Conservation (phyloP, 2,113 vertebrate species). For the Pelvicachromis taeniatus region DNA sequence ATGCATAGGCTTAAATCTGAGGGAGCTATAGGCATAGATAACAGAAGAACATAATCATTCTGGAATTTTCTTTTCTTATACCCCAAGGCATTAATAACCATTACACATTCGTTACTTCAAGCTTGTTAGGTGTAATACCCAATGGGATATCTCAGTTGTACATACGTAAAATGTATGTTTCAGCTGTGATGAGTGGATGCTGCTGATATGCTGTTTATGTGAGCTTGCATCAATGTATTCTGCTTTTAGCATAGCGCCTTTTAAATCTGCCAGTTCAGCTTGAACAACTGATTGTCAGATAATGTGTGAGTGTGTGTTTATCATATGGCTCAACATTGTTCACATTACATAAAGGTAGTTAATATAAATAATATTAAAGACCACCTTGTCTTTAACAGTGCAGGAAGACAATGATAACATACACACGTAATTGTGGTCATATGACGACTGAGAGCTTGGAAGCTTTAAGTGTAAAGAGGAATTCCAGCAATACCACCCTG, state of each 20-base stretch:
- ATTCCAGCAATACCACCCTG: background rate
- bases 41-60: background rate
- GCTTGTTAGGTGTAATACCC: background rate
- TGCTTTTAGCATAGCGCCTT: background rate
- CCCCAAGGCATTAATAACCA: constrained; percentile 27
- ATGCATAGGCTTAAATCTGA: background rate
- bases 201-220: constrained; percentile 16
- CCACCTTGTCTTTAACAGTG: background rate
- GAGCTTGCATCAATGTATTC: background rate
- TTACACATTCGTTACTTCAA: background rate
- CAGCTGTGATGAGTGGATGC: constrained; percentile 11
- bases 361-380: background rate
- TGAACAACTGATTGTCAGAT: background rate
- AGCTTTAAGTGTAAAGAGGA: background rate
- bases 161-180: background rate
- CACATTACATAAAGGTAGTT: background rate
- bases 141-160: background rate
- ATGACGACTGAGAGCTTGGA: background rate
- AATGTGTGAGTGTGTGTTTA: background rate
- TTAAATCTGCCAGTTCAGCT: background rate
- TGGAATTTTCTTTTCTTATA: constrained; percentile 11
- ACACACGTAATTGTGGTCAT: background rate
- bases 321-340: background rate
- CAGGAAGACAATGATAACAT: background rate
- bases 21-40: constrained; percentile 2